phyloP scores from a whole-genome alignment of 1,140 invertebrate species.

The Pectinophora gossypiella region DNA sequence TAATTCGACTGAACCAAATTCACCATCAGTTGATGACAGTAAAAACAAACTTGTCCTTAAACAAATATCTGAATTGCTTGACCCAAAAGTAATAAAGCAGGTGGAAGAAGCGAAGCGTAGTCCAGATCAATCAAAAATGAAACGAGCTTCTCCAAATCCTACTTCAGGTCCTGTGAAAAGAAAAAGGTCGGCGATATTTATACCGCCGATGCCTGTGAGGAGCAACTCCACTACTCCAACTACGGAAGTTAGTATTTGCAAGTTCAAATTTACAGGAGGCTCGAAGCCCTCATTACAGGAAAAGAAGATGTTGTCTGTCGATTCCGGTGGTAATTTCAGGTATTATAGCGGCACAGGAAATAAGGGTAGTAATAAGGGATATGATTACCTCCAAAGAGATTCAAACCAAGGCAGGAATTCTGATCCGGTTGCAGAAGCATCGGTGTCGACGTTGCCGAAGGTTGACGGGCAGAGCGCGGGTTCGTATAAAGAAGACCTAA shows the following conservation, averaged over 20 bases:
- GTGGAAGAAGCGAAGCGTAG: constrained; percentile 36
- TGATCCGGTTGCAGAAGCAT: constrained; percentile 35
- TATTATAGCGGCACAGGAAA: constrained; percentile 89
- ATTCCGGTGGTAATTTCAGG: constrained; percentile 89
- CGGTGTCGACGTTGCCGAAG: constrained; percentile 48
- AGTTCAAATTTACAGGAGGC: constrained; percentile 94
- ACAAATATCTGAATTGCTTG: constrained; percentile 63
- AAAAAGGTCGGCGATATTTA: constrained; percentile 88
- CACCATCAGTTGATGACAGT: constrained; percentile 41
- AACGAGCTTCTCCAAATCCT: constrained; percentile 44
- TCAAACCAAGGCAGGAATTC: constrained; percentile 75
- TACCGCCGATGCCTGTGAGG: constrained; percentile 85
- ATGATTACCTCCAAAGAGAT: constrained; percentile 85
- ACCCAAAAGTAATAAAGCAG: constrained; percentile 63
- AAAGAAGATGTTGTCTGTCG: constrained; percentile 92
- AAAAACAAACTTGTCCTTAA: constrained; percentile 64
- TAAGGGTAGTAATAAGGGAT: constrained; percentile 82
- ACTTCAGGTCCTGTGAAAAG: constrained; percentile 78
- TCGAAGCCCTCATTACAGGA: constrained; percentile 89
- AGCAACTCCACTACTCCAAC: constrained; percentile 82
- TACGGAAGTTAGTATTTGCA: constrained; percentile 92
- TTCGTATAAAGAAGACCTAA: constrained; percentile 55
- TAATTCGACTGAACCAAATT: constrained; percentile 27
- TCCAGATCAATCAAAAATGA: constrained; percentile 43
- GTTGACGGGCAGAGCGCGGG: constrained; percentile 30